Conservation (phyloP, 2,797 vertebrate genomes). For the Karalla daura region DNA sequence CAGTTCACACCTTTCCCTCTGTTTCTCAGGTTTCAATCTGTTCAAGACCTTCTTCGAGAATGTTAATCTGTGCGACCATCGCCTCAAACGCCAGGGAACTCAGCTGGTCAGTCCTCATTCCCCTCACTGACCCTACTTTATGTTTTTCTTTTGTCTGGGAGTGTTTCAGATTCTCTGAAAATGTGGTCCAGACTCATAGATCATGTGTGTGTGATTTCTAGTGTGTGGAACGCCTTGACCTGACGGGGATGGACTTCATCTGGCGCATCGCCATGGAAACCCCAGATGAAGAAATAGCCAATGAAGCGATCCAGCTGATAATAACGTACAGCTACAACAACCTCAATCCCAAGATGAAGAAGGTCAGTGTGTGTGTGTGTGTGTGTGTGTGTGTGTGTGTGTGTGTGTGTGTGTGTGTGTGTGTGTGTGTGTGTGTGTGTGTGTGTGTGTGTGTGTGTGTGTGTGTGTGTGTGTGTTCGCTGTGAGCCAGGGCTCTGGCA, state of each 20-base stretch:
- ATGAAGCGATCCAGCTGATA: slow-evolving; percentile 98
- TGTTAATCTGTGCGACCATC: slow-evolving; percentile 98
- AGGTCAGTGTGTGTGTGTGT: slow-evolving; percentile 80
- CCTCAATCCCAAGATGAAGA: slow-evolving; percentile 97
- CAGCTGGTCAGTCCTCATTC: slow-evolving; percentile 86
- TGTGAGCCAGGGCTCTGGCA: no score
- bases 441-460: no score
- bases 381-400: no score
- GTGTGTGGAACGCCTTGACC: slow-evolving; percentile 97
- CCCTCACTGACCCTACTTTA: background rate
- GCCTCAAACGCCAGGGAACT: slow-evolving; percentile 96
- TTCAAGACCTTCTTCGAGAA: slow-evolving; percentile 99
- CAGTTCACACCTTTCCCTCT: slow-evolving; percentile 9
- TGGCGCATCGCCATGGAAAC: slow-evolving; percentile 99
- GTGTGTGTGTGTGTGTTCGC: no score
- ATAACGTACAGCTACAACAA: slow-evolving; percentile 99
- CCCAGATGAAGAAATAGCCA: slow-evolving; percentile 98
- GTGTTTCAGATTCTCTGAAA: background rate
- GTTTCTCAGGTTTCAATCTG: slow-evolving; percentile 92
- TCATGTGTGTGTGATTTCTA: slow-evolving; percentile 62
- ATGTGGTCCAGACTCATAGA: background rate
- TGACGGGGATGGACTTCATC: slow-evolving; percentile 99
- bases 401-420: no score
- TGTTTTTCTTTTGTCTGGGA: background rate
- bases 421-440: no score